Evolutionary conservation across 2,113 vertebrate species (phyloP).

Genomic region (Eptatretus burgeri): DNA sequence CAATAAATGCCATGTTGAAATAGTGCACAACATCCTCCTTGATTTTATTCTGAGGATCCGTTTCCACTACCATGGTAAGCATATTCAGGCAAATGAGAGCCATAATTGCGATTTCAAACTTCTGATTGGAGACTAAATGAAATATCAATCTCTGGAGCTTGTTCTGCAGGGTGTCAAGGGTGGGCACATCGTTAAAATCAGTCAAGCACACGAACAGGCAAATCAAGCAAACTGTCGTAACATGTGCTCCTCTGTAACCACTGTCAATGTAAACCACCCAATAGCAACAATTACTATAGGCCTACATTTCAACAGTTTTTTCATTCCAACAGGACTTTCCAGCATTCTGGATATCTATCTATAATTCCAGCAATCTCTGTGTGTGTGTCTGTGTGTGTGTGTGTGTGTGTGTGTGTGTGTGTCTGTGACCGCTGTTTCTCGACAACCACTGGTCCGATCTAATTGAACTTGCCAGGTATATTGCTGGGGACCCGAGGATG

Average conservation of each 20-base stretch:
- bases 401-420: too few relatives aligned
- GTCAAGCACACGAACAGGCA: background rate
- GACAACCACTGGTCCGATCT: too few relatives aligned
- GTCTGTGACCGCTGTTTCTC: too few relatives aligned
- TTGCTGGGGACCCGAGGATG: too few relatives aligned
- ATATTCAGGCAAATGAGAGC: slow-evolving; percentile 1
- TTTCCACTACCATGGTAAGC: slow-evolving; percentile 1
- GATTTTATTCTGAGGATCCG: background rate
- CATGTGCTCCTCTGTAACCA: background rate
- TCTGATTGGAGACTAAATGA: background rate
- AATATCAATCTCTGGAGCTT: background rate
- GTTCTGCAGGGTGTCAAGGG: background rate
- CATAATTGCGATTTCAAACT: slow-evolving; percentile 1
- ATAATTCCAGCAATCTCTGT: too few relatives aligned
- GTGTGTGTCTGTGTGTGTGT: too few relatives aligned
- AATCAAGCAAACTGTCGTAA: background rate
- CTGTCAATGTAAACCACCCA: background rate
- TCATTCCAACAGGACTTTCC: too few relatives aligned
- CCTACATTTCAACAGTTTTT: too few relatives aligned
- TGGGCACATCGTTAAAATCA: background rate
- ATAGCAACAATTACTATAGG: background rate
- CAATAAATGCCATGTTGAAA: background rate
- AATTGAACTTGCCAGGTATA: too few relatives aligned
- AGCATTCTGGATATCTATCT: too few relatives aligned
- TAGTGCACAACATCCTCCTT: background rate